Conservation (phyloP, 2,888 invertebrate genomes). For the Plebejus argus region DNA sequence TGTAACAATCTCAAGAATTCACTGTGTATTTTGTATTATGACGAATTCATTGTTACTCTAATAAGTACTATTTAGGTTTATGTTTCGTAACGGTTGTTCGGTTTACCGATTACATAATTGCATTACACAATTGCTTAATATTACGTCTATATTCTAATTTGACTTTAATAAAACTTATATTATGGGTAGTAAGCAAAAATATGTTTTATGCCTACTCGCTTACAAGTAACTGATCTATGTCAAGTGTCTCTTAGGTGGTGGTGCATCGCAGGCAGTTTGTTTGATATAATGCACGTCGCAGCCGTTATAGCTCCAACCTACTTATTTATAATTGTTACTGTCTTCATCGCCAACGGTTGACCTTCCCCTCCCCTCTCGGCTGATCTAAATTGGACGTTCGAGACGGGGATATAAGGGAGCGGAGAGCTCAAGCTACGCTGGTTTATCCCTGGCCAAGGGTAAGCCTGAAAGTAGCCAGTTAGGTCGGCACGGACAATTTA, state of each 20-base stretch:
- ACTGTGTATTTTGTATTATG: neutral
- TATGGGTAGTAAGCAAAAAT: neutral
- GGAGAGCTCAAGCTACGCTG: slow-evolving; percentile 43
- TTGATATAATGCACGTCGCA: slow-evolving; percentile 77
- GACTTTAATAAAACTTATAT: neutral
- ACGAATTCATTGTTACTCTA: neutral
- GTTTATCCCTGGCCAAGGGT: slow-evolving; percentile 47
- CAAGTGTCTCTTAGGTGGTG: slow-evolving; percentile 70
- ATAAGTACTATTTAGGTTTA: neutral
- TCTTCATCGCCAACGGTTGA: slow-evolving; percentile 54
- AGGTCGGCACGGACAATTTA: slow-evolving; percentile 76
- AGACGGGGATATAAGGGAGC: slow-evolving; percentile 39
- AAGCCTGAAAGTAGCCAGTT: slow-evolving; percentile 61
- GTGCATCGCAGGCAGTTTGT: slow-evolving; percentile 76
- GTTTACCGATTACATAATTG: neutral
- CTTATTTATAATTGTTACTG: slow-evolving; percentile 77
- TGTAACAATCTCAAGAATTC: neutral
- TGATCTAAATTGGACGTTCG: slow-evolving; percentile 38
- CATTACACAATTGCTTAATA: neutral
- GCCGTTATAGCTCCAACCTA: slow-evolving; percentile 77
- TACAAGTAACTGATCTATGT: slow-evolving; percentile 49
- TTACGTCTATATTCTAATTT: neutral
- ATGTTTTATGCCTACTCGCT: slow-evolving; percentile 36
- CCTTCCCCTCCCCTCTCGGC: slow-evolving; percentile 46
- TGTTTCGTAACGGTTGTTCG: neutral